Conservation (phyloP, 53 echinoderm and acorn worm genomes). For the Astropecten irregularis region DNA sequence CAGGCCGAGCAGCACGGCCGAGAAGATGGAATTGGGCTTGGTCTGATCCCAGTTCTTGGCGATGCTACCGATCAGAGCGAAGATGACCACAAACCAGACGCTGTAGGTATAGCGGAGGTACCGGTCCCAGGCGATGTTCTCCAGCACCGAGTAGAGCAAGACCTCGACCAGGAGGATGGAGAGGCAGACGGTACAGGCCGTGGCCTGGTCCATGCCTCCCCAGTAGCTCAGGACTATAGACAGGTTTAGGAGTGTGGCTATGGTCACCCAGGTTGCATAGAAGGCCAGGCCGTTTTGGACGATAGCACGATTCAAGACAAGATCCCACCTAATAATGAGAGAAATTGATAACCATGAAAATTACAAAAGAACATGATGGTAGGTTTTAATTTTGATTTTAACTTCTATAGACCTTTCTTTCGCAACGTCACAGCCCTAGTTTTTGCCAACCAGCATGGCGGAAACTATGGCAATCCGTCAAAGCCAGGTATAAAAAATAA, state of each 20-base stretch:
- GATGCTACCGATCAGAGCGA: slow-evolving; percentile 60
- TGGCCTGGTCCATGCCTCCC: slow-evolving; percentile 23
- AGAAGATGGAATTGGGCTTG: slow-evolving; percentile 55
- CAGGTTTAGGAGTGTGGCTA: slow-evolving; percentile 81
- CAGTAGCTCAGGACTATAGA: slow-evolving; percentile 71
- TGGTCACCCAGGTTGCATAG: slow-evolving; percentile 82
- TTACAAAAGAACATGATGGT: too few relatives aligned
- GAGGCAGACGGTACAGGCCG: slow-evolving; percentile 50
- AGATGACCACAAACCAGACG: slow-evolving; percentile 56
- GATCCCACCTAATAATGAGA: slow-evolving; percentile 52
- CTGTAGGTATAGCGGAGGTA: slow-evolving; percentile 72
- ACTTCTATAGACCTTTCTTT: too few relatives aligned
- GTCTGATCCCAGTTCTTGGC: slow-evolving; percentile 57
- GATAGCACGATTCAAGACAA: slow-evolving; percentile 61
- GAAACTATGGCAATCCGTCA: too few relatives aligned
- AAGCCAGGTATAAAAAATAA: too few relatives aligned
- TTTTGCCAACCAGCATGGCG: too few relatives aligned
- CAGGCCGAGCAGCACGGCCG: slow-evolving; percentile 59
- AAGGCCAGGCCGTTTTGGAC: slow-evolving; percentile 82
- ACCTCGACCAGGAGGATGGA: slow-evolving; percentile 54
- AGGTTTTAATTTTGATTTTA: too few relatives aligned
- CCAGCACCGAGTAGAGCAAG: slow-evolving; percentile 51
- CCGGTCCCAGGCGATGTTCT: slow-evolving; percentile 57
- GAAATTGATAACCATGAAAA: too few relatives aligned
- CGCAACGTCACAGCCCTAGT: too few relatives aligned